Evolutionary conservation across 2,888 invertebrate species (phyloP), one percentile per base, ranked within the genome.

Genomic region (Tipula lateralis): DNA sequence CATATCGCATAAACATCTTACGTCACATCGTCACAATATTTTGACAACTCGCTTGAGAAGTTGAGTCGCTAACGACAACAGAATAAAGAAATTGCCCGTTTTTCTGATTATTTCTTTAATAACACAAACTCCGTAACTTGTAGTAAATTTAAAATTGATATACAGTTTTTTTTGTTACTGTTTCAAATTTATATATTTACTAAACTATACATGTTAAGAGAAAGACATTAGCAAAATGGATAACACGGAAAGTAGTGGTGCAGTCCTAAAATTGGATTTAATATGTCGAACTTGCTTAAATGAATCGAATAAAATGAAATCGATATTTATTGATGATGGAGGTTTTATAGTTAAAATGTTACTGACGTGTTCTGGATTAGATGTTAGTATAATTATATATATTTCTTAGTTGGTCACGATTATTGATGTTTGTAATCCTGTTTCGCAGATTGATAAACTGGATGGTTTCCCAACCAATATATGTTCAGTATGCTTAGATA

Each of bases 391-490:
- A 39, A 12, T 39, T 39, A 12, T 39, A 39, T 2, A 12, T 39
- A 39, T 39, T 12, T 39, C 1, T 39, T n/a, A 0, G 39, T 39
- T 39, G 34, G 34, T 34, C 9, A 12, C 12, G 13, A 39, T 13
- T 39, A n/a, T 12, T 39, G n/a, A 16, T 2, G 44, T 44, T 16
- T 44, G 6, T 36, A 9, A 34, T 34, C 36, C 9, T 36, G 9
- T 6, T 0, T 36, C 36, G n/a, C 85, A 91, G 89, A 89, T 91
- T 84, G 88, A 88, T 83, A 89, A 90, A 0, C 88, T 89, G 86
- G 89, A 90, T 85, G 89, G 88, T 13, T 87, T 90, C 86, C 91
- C 91, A 3, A 87, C 88, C 50, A 87, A 89, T 80, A 89, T 91
- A 85, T 91, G 91, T 85, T 85, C 85, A 19, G 85, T 87, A 5